phyloP scores from a whole-genome alignment of 2,113 vertebrate species.

The Mohoua ochrocephala region DNA sequence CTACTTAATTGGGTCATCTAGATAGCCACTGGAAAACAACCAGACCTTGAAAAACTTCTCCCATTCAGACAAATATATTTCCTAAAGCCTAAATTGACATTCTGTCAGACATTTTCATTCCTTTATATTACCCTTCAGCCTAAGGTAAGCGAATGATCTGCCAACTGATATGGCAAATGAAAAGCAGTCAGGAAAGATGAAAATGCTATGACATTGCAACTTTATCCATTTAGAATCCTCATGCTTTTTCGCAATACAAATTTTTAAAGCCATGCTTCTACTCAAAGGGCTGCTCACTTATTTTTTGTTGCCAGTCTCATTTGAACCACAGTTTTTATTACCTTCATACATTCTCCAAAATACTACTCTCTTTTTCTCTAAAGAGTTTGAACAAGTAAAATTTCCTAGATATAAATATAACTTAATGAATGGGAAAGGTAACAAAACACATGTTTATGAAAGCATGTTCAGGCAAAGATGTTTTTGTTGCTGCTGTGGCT shows the following conservation, averaged over 20 bases:
- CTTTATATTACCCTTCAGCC: background rate
- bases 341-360: background rate
- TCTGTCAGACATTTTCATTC: background rate
- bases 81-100: background rate
- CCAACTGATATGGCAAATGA: background rate
- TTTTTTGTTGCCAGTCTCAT: background rate
- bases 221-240: background rate
- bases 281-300: background rate
- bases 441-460: background rate
- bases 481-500: background rate
- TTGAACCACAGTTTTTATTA: background rate
- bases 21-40: background rate
- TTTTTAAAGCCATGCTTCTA: background rate
- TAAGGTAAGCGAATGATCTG: background rate
- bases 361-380: background rate
- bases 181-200: background rate
- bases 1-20: background rate
- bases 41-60: background rate
- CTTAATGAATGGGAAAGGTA: background rate
- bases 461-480: background rate
- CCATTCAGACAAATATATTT: background rate
- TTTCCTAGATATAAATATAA: background rate
- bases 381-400: background rate
- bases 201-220: background rate
- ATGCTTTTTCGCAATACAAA: background rate